Evolutionary conservation across 1,140 invertebrate genomes (phyloP), one percentile per base, ranked within the genome.

Genomic region (Nasonia vitripennis): DNA sequence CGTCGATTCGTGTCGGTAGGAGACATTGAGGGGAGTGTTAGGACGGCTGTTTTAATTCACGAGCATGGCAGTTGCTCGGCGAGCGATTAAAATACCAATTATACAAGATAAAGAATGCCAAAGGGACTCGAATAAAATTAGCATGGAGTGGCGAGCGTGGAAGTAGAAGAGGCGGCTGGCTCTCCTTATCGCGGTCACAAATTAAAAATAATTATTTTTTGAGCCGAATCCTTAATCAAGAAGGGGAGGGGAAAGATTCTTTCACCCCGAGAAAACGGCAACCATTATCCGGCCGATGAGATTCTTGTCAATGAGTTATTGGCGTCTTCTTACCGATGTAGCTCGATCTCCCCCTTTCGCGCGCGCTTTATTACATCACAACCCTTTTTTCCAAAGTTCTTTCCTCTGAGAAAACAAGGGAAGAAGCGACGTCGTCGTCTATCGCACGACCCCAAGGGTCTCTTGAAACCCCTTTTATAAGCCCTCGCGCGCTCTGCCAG

Each of bases 121-220:
- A 91, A 88, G 88, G 90, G 88, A 84, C 87, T 84, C 87, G 91
- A 91, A 92, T 90, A 90, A 90, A 90, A 92, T 91, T 91, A 91
- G 90, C 89, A 89, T 88, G 89, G 90, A 90, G 90, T 89, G 90
- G 23, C 9, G 14, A 27, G 23, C 27, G 3, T 27, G 2, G 23
- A 27, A 17, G 68, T 62, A 75, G 4, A 20, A 75, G 0, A 45
- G 20, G 20, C 89, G 88, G 90, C 87, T 86, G 88, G 71, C 87
- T 81, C 55, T 87, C 87, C 89, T 93, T 93, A 93, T 93, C 91
- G 86, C 88, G 89, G 88, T 91, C 90, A 91, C 92, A 93, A 93
- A 93, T 93, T 93, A 93, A 93, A 93, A 93, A 93, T 93, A 93
- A 93, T 93, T 93, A 93, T 93, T 92, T 93, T 93, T 92, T 90